Base-by-base conservation (phyloP, 2,797 vertebrate species). In the Enteromius trimaculatus region DNA sequence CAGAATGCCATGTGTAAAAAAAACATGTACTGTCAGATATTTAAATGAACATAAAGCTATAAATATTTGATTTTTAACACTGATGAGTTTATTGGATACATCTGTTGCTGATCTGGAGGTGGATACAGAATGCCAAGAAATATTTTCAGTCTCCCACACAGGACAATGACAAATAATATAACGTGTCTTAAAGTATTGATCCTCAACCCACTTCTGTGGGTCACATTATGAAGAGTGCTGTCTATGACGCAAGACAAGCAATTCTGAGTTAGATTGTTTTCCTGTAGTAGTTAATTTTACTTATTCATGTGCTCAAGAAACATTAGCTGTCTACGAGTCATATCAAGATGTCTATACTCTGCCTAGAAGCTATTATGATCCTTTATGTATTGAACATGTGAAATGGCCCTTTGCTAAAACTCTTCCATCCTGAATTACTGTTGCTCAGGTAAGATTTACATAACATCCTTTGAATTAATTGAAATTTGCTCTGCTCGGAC, bases 71-170 rank as follows among this genome's bases (percentile, higher is more conserved):
- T 77, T 11, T 44, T 77, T 62, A 77, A 77, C 37, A 77, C 37
- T 47, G 55, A 44, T 39, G 51, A 77, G 34, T 77, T 29, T 77
- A 47, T 29, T 1, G 4, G 9, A 76, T 55, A 2, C 2, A 49
- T 49, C 14, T 44, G 37, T 62, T 23, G 39, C 39, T 10, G 16
- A 62, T 77, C 16, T 77, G 75, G 23, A 26, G 75, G 75, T 13
- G 75, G 55, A 62, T 44, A 44, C 75, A 13, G 39, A 70, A 70
- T 44, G 21, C 5, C 68, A 44, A 44, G 21, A 62, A 44, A 29
- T 77, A 77, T 62, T 77, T 62, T 6, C 75, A 62, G 53, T 77
- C 39, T 19, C 75, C 75, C 55, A 77, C 55, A 29, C 75, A 62
- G 23, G 9, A 62, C 55, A 62, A 29, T 1, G 37, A 77, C 55